Evolutionary conservation across 2,113 vertebrate species (phyloP).

Genomic region (Burhinus bistriatus): DNA sequence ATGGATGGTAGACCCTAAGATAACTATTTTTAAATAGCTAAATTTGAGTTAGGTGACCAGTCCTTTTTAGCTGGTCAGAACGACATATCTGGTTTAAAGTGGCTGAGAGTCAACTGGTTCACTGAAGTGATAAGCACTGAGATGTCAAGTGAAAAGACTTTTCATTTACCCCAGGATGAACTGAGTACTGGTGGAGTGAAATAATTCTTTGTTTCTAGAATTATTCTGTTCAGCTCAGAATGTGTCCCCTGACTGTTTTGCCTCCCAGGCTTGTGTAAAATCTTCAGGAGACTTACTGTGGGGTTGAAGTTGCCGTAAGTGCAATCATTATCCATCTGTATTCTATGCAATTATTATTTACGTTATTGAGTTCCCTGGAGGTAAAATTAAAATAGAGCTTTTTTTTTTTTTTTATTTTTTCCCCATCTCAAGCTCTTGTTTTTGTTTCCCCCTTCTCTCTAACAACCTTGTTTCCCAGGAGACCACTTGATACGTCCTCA

Average conservation of each 20-base stretch:
- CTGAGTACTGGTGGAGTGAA: not conserved
- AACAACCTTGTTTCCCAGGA: conserved; percentile 41
- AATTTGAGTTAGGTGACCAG: not conserved
- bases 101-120: not conserved
- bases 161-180: not conserved
- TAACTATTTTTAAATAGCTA: not conserved
- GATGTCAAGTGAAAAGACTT: not conserved
- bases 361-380: conserved; percentile 28
- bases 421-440: not conserved
- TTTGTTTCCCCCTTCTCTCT: conserved; percentile 36
- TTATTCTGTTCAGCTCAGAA: not conserved
- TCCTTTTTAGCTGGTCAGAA: not conserved
- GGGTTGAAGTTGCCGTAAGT: not conserved
- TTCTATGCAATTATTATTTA: conserved; percentile 49
- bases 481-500: conserved; percentile 4
- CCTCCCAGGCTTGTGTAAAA: not conserved
- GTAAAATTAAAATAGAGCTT: conserved; percentile 48
- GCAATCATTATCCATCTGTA: conserved; percentile 32
- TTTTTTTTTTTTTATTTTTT: not conserved
- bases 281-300: not conserved
- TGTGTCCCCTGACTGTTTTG: not conserved
- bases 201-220: not conserved
- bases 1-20: not conserved
- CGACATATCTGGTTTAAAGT: not conserved
- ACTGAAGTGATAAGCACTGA: not conserved